phyloP scores from a whole-genome alignment of 1,140 invertebrate genomes.

The Drosophila teissieri region DNA sequence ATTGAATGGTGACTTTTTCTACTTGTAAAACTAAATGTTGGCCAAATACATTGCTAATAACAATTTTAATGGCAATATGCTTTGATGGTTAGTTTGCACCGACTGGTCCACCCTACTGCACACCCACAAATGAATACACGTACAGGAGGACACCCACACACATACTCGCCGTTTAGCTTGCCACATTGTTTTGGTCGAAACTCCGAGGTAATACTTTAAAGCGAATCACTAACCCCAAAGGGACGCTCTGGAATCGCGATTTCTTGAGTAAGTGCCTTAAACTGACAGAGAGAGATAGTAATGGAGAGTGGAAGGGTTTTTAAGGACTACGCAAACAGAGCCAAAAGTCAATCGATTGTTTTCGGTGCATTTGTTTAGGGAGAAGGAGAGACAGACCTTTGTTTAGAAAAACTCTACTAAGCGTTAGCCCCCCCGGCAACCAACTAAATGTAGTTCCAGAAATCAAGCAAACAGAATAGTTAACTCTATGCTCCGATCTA shows the following conservation, averaged over 20 bases:
- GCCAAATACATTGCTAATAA: not conserved
- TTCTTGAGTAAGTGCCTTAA: slow-evolving; percentile 82
- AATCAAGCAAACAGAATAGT: slow-evolving; percentile 66
- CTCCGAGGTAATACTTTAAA: slow-evolving; percentile 28
- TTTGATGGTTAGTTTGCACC: not conserved
- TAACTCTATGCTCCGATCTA: slow-evolving; percentile 78
- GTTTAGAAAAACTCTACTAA: slow-evolving; percentile 53
- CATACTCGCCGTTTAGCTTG: slow-evolving; percentile 42
- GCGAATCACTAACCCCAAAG: slow-evolving; percentile 49
- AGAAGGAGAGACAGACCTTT: slow-evolving; percentile 26
- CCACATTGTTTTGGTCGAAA: slow-evolving; percentile 48
- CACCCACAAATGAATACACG: slow-evolving; percentile 14
- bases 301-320: not conserved
- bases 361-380: slow-evolving; percentile 19
- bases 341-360: slow-evolving; percentile 13
- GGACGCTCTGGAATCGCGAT: slow-evolving; percentile 69
- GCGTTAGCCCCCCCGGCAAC: slow-evolving; percentile 43
- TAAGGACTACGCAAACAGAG: not conserved
- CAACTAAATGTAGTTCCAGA: slow-evolving; percentile 64
- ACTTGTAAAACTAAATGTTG: not conserved
- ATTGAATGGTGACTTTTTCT: not conserved
- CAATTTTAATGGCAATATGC: not conserved
- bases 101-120: slow-evolving; percentile 31
- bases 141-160: slow-evolving; percentile 20
- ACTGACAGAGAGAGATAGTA: slow-evolving; percentile 19